Evolutionary conservation across 2,888 invertebrate species (phyloP), one percentile per base, ranked within the genome.

Genomic region (Sepiola atlantica): DNA sequence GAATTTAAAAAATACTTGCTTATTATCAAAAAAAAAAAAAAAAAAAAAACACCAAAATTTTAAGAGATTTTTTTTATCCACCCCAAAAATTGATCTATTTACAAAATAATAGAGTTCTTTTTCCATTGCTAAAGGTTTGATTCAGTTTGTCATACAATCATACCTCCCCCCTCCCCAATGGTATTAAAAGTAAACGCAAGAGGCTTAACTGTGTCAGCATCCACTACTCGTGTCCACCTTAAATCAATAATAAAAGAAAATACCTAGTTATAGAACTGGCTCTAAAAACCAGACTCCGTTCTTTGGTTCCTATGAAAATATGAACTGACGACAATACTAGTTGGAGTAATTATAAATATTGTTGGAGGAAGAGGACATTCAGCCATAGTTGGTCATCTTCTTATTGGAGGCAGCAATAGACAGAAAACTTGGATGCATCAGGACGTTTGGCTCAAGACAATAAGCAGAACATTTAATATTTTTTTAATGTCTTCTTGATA

Each of bases 401-500:
- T 45, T 45, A 45, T 77, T n/a, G 77, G n/a, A 77, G 77, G 77
- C n/a, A n/a, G 77, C 77, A 77, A n/a, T 77, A 16, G 77, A n/a
- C 18, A n/a, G 77, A n/a, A 77, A n/a, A 16, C n/a, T 77, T 77
- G 77, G 77, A n/a, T 16, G 77, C 77, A 77, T 16, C 14, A 77
- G n/a, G 77, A 77, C n/a, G n/a, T n/a, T n/a, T 14, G n/a, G n/a
- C 77, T n/a, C 77, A 77, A n/a, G 3, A 77, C 32, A 16, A n/a
- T 14, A 77, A 77, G 77, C 14, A 77, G 77, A 77, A 77, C 77
- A 77, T n/a, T 95, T 94, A 96, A 94, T 95, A 96, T 95, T 97
- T 97, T 96, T 97, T 97, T 94, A 97, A 94, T n/a, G 97, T 97
- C 95, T 97, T 97, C 95, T 97, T 96, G 94, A 97, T 97, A 92